Evolutionary conservation across 2,888 invertebrate genomes (phyloP).

Genomic region (Himalopsyche japonica): DNA sequence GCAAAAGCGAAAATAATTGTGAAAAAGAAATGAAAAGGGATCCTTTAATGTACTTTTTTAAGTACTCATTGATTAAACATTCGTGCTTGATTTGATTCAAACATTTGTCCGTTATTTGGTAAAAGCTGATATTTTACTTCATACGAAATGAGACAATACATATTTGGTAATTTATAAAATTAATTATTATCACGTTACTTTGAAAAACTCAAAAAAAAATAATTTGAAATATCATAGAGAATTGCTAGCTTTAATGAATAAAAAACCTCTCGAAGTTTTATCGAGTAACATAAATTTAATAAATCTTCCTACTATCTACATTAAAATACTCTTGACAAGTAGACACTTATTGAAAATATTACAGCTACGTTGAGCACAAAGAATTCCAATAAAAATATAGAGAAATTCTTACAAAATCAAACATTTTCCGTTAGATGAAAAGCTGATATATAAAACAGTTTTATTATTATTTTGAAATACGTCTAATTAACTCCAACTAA

Average conservation of each 20-base stretch:
- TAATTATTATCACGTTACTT: too few species aligned
- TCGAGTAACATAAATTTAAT: neutral
- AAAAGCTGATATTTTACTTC: too few species aligned
- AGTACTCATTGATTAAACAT: too few species aligned
- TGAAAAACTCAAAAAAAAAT: too few species aligned
- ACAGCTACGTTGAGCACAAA: neutral
- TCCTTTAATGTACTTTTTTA: too few species aligned
- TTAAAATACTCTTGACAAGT: neutral
- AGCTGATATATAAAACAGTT: neutral
- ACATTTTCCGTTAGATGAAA: neutral
- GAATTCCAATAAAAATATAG: constrained; percentile 5
- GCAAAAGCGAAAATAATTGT: too few species aligned
- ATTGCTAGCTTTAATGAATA: neutral
- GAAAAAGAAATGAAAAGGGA: too few species aligned
- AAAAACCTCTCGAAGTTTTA: neutral
- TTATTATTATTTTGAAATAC: neutral
- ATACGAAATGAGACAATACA: too few species aligned
- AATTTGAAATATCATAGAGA: too few species aligned
- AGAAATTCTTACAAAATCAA: neutral
- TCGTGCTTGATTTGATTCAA: too few species aligned
- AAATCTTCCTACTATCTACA: neutral
- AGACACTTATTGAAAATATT: constrained; percentile 26
- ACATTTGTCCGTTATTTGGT: too few species aligned
- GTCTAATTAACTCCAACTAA: neutral
- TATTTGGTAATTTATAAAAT: too few species aligned